Evolutionary conservation across 2,797 vertebrate genomes (phyloP).

Genomic region (Dromococcyx pavoninus): DNA sequence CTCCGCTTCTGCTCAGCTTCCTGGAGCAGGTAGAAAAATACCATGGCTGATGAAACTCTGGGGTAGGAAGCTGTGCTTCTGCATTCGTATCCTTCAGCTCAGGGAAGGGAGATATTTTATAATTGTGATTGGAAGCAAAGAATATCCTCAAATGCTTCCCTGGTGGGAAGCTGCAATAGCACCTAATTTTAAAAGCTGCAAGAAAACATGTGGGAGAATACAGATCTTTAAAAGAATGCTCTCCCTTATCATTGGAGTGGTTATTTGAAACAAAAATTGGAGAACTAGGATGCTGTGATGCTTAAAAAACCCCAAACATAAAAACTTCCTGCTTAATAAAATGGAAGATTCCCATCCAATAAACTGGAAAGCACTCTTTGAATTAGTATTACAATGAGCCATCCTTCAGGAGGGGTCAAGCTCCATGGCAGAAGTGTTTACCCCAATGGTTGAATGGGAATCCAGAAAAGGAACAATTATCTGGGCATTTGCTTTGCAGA

Average conservation of each 20-base stretch:
- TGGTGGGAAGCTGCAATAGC: neutral
- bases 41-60: neutral
- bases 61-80: neutral
- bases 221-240: neutral
- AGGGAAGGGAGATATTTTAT: neutral
- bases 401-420: neutral
- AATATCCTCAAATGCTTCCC: neutral
- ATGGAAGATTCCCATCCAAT: neutral
- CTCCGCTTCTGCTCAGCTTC: neutral
- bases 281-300: neutral
- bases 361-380: neutral
- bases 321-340: neutral
- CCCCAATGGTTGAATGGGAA: neutral
- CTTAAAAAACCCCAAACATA: neutral
- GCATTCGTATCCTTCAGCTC: neutral
- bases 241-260: neutral
- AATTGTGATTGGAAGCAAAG: neutral
- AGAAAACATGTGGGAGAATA: neutral
- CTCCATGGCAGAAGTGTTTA: neutral
- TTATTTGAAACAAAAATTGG: neutral
- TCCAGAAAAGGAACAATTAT: neutral
- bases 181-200: neutral
- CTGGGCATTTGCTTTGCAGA: neutral
- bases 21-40: neutral
- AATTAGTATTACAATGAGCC: neutral